Percentiles rank a stretch among this genome's conserved stretches.
Conservation (phyloP, 92 coral and sea anemone genomes). For the Parazoanthus darwini region DNA sequence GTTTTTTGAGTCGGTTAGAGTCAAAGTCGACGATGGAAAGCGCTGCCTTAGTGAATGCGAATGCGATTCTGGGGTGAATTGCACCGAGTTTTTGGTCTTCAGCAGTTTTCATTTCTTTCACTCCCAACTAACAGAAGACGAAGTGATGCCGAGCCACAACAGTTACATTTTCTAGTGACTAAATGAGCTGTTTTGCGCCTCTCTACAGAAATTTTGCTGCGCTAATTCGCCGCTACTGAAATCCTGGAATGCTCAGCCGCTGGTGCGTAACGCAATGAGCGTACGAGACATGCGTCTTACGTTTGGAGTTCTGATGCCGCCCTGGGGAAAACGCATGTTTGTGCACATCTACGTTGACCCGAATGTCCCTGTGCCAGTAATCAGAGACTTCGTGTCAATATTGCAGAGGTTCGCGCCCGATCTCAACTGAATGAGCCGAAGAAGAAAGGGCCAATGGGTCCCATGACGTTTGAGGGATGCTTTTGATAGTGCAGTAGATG, state of each 20-base stretch:
- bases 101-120: too few relatives aligned
- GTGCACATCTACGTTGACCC: conserved; percentile 60
- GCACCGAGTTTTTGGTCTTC: too few relatives aligned
- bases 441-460: background rate
- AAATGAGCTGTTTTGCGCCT: background rate
- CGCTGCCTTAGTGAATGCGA: too few relatives aligned
- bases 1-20: background rate
- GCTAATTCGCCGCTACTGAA: conserved; percentile 42
- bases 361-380: conserved; percentile 62
- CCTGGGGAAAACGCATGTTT: conserved; percentile 79
- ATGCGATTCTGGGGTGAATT: too few relatives aligned
- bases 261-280: conserved; percentile 48
- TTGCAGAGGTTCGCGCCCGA: conserved; percentile 69
- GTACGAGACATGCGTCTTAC: conserved; percentile 61
- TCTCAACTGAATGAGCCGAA: conserved; percentile 34
- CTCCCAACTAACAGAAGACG: too few relatives aligned
- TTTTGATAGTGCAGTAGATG: too few relatives aligned
- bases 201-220: conserved; percentile 55
- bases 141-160: too few relatives aligned
- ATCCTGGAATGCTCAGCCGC: conserved; percentile 60
- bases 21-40: too few relatives aligned
- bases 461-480: too few relatives aligned
- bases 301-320: conserved; percentile 82
- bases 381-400: conserved; percentile 76
- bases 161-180: background rate